Evolutionary conservation across 2,888 invertebrate species (phyloP).

Genomic region (Pteria penguin): DNA sequence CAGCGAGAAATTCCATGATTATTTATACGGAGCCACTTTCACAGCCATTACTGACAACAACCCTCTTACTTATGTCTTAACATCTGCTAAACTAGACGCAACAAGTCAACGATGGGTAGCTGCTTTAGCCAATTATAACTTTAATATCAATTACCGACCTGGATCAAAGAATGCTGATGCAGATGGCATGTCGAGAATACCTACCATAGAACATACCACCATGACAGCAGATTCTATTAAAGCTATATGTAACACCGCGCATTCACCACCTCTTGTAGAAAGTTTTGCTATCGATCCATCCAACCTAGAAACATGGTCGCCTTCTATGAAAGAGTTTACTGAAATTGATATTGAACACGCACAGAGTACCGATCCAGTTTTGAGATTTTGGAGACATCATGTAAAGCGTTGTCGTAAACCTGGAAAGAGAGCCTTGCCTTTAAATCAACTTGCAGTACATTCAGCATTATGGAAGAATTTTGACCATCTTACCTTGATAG

Average conservation of each 20-base stretch:
- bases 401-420: not conserved
- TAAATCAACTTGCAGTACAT: not conserved
- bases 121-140: not conserved
- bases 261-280: not conserved
- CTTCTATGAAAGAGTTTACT: not conserved
- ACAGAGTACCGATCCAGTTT: not conserved
- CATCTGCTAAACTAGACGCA: not conserved
- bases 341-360: not conserved
- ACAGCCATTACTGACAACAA: not conserved
- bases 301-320: not conserved
- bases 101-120: not conserved
- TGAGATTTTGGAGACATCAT: not conserved
- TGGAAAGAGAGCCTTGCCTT: not conserved
- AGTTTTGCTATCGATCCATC: not conserved
- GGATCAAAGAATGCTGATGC: not conserved
- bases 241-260: not conserved
- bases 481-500: not conserved
- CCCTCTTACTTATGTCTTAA: not conserved
- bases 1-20: not conserved
- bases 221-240: not conserved
- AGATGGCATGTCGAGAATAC: not conserved
- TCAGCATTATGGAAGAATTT: not conserved
- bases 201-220: not conserved
- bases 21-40: not conserved
- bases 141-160: not conserved